Evolutionary conservation across 2,888 invertebrate species (phyloP), one percentile per base, ranked within the genome.

Genomic region (Eristalis pertinax): DNA sequence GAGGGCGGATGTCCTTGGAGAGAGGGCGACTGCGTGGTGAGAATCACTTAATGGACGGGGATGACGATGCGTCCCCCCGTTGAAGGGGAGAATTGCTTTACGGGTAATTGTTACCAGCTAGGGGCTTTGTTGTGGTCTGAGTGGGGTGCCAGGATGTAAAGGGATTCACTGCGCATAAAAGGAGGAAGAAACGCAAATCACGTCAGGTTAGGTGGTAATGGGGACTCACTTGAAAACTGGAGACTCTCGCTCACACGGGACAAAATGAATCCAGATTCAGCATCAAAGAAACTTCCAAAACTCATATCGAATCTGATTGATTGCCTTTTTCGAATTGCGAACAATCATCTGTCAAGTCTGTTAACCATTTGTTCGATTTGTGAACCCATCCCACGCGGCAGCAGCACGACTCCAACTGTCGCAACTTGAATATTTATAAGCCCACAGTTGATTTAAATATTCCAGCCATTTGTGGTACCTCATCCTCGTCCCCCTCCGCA

Each of bases 341-440:
- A 50, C 19, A 50, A 50, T 50, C 19, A 50, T 7, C 50, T 50
- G 50, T 50, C 50, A 50, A 19, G n/a, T n/a, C 19, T 19, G 50
- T 19, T 8, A 50, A 19, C 50, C 43, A 43, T 15, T 43, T 4
- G 43, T 15, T 35, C 56, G 29, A 43, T 73, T 24, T 56, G 43
- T 43, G 43, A 19, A 8, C 19, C 32, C 38, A 56, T 2, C n/a
- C 29, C 43, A 41, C n/a, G 24, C 56, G 38, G 35, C 4, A 4
- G n/a, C 43, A 43, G 43, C 43, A 15, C 43, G 15, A 43, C 50
- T 19, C 19, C 50, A 85, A 38, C 77, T 72, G 26, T 75, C 62
- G 13, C 43, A 24, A 73, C n/a, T 72, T 87, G 87, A 87, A 84
- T 87, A 87, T 87, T 87, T 87, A 87, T 87, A 87, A 84, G 76